Evolutionary conservation across 1,140 invertebrate species (phyloP).

Genomic region (Drosophila albomicans): DNA sequence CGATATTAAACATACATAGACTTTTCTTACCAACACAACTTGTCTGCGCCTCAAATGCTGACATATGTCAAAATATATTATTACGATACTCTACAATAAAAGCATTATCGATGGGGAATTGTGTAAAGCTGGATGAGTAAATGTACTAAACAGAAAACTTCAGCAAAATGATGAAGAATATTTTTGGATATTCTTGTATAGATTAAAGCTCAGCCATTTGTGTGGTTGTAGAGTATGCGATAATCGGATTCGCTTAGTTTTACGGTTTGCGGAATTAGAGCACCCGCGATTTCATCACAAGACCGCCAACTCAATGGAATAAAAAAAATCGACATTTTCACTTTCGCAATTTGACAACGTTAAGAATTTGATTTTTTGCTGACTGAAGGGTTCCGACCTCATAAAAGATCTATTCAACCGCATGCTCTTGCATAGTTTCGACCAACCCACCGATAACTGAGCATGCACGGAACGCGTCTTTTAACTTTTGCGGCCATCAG

Average conservation of each 20-base stretch:
- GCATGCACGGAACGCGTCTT: slow-evolving; percentile 51
- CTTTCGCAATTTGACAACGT: slow-evolving; percentile 35
- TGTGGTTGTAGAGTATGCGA: slow-evolving; percentile 12
- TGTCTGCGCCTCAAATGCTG: slow-evolving; percentile 21
- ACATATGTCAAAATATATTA: slow-evolving; percentile 26
- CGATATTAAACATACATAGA: slow-evolving; percentile 2
- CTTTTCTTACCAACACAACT: slow-evolving; percentile 1
- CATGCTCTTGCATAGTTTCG: slow-evolving; percentile 30
- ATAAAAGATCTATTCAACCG: slow-evolving; percentile 51
- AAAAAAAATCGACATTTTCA: slow-evolving; percentile 7
- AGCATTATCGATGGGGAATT: neutral
- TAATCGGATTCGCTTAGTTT: neutral
- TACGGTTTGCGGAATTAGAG: slow-evolving; percentile 14
- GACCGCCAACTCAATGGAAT: slow-evolving; percentile 13
- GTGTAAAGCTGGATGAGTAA: neutral
- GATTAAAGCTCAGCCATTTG: neutral
- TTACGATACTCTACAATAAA: slow-evolving; percentile 6
- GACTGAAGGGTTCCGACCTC: slow-evolving; percentile 38
- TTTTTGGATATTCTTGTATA: neutral
- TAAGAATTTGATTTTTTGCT: slow-evolving; percentile 51
- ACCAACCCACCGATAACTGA: slow-evolving; percentile 26
- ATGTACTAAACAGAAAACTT: neutral
- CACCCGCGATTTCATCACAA: slow-evolving; percentile 29
- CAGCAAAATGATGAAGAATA: neutral
- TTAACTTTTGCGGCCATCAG: slow-evolving; percentile 38